Evolutionary conservation across 2,888 invertebrate species (phyloP), one percentile per base, ranked within the genome.

Genomic region (Siphlonurus alternatus): DNA sequence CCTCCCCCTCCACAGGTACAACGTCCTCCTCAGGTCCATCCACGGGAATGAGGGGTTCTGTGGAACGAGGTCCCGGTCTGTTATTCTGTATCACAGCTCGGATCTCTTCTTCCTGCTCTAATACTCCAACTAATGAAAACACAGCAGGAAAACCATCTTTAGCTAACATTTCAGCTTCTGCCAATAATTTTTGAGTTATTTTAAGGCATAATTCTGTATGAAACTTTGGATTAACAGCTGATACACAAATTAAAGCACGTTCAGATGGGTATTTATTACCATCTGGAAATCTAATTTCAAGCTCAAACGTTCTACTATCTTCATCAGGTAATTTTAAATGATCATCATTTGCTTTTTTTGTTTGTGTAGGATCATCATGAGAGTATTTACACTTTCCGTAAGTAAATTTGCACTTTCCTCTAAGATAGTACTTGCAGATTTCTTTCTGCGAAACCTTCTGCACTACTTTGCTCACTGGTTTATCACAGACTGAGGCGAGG

Each of bases 241-340:
- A 85, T 54, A 88, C 76, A 71, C 86, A 88, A 67, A 89, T 78
- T 66, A 85, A 76, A 0, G 89, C 89, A 0, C 87, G 80, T 74
- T 89, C 86, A 70, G 81, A 84, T 0, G 90, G 90, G 74, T 90
- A 91, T 61, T 80, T 80, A 63, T 83, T 83, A 65, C 82, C 81
- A 68, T 81, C 78, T 0, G 86, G 83, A 76, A 90, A 89, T 68
- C 89, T 78, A 69, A 91, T 79, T 79, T 90, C 90, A 70, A 90
- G 76, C 71, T 85, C 80, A 76, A 88, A 64, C 70, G 65, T 67
- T 73, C 70, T 51, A 70, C 69, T 65, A 70, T 69, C 64, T 59
- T 74, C 72, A 59, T 75, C 72, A 25, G 70, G 65, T 3, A 68
- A 70, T 66, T 63, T 59, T 54, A 68, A 61, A 53, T 68, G 67